Evolutionary conservation across 2,888 invertebrate species (phyloP).

Genomic region (Morinoia aosen): DNA sequence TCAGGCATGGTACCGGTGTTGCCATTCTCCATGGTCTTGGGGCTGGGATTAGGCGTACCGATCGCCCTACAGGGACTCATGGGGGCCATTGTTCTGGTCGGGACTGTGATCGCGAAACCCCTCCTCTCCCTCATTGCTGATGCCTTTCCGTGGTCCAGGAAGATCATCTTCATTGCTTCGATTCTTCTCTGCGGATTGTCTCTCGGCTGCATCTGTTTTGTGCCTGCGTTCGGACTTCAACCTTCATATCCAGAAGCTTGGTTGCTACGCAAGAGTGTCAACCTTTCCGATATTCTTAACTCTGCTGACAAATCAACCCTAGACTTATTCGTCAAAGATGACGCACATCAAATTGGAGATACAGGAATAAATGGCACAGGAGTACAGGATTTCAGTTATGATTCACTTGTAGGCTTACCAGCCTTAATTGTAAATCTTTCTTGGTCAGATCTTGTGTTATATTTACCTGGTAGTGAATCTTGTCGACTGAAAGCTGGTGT

Average conservation of each 20-base stretch:
- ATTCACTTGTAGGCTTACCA: not conserved
- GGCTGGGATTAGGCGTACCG: slow-evolving; percentile 12
- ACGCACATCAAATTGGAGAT: not conserved
- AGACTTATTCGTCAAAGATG: not conserved
- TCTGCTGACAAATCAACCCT: not conserved
- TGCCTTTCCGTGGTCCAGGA: slow-evolving; percentile 18
- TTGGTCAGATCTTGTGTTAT: slow-evolving; percentile 10
- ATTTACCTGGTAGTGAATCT: slow-evolving; percentile 14
- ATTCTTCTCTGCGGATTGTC: slow-evolving; percentile 35
- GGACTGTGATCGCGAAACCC: slow-evolving; percentile 43
- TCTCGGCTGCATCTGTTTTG: slow-evolving; percentile 16
- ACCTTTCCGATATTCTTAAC: not conserved
- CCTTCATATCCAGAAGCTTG: not conserved
- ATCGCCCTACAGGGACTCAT: slow-evolving; percentile 15
- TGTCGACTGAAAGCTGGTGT: not conserved
- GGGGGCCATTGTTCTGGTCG: slow-evolving; percentile 4
- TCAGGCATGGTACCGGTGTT: slow-evolving; percentile 46
- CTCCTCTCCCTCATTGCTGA: slow-evolving; percentile 32
- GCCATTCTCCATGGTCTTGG: slow-evolving; percentile 48
- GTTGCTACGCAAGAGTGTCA: not conserved
- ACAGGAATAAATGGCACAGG: not conserved
- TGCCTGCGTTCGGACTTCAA: slow-evolving; percentile 12
- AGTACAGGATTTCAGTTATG: not conserved
- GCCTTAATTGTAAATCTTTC: not conserved
- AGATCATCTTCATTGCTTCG: slow-evolving; percentile 20